Percentiles rank a stretch among this genome's conserved stretches.
These are phyloP conservation scores for Diaphora mendica DNA, from an alignment of 2,888 invertebrate genomes.

Conservation along the genomic window DNA sequence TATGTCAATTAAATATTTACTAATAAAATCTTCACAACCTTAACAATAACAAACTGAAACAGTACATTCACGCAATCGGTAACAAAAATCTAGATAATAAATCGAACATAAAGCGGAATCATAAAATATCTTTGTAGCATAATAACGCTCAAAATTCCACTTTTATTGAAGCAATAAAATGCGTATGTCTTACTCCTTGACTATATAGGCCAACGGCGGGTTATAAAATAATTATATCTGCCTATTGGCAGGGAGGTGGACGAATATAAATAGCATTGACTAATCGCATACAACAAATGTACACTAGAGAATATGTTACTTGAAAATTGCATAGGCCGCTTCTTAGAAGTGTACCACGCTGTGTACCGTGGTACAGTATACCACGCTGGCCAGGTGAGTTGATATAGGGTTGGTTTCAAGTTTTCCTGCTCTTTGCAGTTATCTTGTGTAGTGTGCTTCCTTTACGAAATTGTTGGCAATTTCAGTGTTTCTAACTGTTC, in stretches of 20 bases:
- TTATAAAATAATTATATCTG: conserved; percentile 16
- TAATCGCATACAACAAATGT: neutral
- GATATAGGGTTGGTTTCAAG: too few relatives aligned
- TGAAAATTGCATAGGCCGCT: neutral
- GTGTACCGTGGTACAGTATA: too few relatives aligned
- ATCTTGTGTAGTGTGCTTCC: too few relatives aligned
- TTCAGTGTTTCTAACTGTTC: too few relatives aligned
- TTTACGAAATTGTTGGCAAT: too few relatives aligned
- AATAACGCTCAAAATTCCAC: conserved; percentile 59
- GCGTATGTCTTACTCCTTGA: conserved; percentile 22
- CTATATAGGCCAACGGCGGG: conserved; percentile 21
- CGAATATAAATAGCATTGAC: conserved; percentile 6
- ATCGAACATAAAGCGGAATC: conserved; percentile 56
- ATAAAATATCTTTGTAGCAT: conserved; percentile 58
- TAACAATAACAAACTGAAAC: conserved; percentile 17
- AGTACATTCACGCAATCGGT: conserved; percentile 37
- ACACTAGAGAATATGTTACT: neutral
- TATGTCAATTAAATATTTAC: neutral
- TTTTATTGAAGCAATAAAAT: conserved; percentile 25
- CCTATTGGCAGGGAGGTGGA: conserved; percentile 12
- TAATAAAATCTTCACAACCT: neutral
- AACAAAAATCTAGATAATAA: conserved; percentile 51
- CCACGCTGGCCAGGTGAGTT: too few relatives aligned
- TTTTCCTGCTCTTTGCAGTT: too few relatives aligned
- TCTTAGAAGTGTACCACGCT: too few relatives aligned